Conservation (phyloP, 2,888 invertebrate genomes). For the Amphipyra berbera region DNA sequence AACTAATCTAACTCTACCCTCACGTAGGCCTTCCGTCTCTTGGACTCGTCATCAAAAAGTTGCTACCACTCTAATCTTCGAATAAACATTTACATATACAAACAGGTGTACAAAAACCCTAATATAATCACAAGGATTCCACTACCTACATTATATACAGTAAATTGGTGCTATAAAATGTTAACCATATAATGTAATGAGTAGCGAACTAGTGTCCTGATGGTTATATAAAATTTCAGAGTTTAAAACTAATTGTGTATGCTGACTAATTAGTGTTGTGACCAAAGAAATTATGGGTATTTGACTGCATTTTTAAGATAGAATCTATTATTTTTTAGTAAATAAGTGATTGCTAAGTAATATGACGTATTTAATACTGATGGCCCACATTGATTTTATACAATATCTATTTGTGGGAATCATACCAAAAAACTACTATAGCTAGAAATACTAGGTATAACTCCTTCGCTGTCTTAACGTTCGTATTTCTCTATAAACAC, state of each 20-base stretch:
- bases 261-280: slow-evolving; percentile 42
- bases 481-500: slow-evolving; percentile 1
- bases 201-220: slow-evolving; percentile 47
- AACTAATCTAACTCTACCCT: slow-evolving; percentile 80
- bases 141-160: slow-evolving; percentile 84
- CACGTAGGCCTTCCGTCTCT: slow-evolving; percentile 77
- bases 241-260: slow-evolving; percentile 35
- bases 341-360: slow-evolving; percentile 4
- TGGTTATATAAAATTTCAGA: slow-evolving; percentile 18
- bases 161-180: slow-evolving; percentile 73
- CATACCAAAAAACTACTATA: no score
- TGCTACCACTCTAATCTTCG: slow-evolving; percentile 74
- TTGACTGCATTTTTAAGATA: slow-evolving; percentile 5
- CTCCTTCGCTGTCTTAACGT: slow-evolving; percentile 10
- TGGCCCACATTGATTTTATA: no score
- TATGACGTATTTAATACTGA: slow-evolving; percentile 17
- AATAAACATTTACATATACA: slow-evolving; percentile 88
- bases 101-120: slow-evolving; percentile 86
- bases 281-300: slow-evolving; percentile 26
- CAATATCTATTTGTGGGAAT: no score
- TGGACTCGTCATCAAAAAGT: slow-evolving; percentile 72
- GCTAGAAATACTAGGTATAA: background rate
- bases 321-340: background rate
- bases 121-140: slow-evolving; percentile 79
- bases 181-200: slow-evolving; percentile 49